Percentiles rank a stretch among this genome's conserved stretches.
Evolutionary conservation across 2,888 invertebrate species (phyloP).

Genomic region (Leptopilina drosophilae): DNA sequence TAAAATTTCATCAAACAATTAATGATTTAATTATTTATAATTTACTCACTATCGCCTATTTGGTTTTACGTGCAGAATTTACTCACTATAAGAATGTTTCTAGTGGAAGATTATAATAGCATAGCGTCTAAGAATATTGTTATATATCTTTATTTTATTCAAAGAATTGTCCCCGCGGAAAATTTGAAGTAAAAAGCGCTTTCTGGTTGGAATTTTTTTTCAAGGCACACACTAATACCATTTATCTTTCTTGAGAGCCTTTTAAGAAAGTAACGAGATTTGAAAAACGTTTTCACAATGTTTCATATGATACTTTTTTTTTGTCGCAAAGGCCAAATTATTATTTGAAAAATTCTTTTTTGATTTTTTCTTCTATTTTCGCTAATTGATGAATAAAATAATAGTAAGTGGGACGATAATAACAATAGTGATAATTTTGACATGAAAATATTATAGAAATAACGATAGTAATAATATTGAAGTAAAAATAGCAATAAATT

Average conservation of each 20-base stretch:
- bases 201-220: background rate
- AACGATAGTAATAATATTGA: too few species aligned
- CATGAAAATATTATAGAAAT: too few species aligned
- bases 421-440: too few species aligned
- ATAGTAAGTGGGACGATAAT: too few species aligned
- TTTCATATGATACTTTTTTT: background rate
- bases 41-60: too few species aligned
- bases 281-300: background rate
- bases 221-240: constrained; percentile 1
- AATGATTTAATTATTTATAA: too few species aligned
- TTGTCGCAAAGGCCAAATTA: background rate
- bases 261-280: background rate
- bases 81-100: background rate
- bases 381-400: background rate
- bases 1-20: too few species aligned
- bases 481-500: too few species aligned
- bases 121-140: background rate
- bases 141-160: background rate
- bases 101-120: background rate
- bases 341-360: background rate
- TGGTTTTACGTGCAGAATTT: too few species aligned
- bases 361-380: background rate
- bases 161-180: background rate
- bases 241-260: background rate
- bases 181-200: constrained; percentile 5